Base-by-base conservation (phyloP, 2,797 vertebrate species). In the Pangasius macronema region DNA sequence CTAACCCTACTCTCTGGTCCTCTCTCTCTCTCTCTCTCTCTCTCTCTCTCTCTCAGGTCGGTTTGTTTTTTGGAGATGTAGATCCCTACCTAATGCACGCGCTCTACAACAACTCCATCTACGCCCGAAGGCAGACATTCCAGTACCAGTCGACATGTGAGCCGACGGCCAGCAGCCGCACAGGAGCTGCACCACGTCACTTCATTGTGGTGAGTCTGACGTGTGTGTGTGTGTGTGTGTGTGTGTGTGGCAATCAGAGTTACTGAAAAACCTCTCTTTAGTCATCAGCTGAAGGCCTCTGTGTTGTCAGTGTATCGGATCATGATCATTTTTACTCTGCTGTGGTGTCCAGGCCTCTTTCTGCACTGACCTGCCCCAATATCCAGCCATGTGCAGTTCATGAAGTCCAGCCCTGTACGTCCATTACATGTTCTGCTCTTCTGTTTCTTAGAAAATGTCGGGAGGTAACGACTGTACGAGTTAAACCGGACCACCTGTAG, bases 91-190 rank as follows among this genome's bases (percentile, higher is more conserved):
- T 99, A 91, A 99, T 99, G 99, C 95, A 98, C 0, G 98, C 99
- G 0, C 97, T 99, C 87, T 99, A 97, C 94, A 99, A 99, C 93
- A 97, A 97, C 93, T 99, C 98, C 61, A 98, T 99, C 94, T 99
- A 97, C 68, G 72, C 92, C 2, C 96, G 97, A 2, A 97, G 96
- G 77, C 98, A 99, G 92, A 97, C 98, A 49, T 99, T 97, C 0
- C 97, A 98, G 90, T 99, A 96, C 93, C 97, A 99, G 93, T 98
- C 99, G 0, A 96, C 97, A 27, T 99, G 99, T 22, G 96, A 98
- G 61, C 97, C 98, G 0, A 94, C 96, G 83, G 96, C 96, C 88
- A 98, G 96, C 86, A 98, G 97, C 94, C 98, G 98, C 94, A 97
- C 98, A 0, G 99, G 98, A 0, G 97, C 97, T 0, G 98, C 97